A percentile compares a stretch with the other conserved stretches of the same genome.
These are phyloP conservation scores for Astyanax mexicanus DNA, from an alignment of 2,797 vertebrate species.

Conservation along the genomic window DNA sequence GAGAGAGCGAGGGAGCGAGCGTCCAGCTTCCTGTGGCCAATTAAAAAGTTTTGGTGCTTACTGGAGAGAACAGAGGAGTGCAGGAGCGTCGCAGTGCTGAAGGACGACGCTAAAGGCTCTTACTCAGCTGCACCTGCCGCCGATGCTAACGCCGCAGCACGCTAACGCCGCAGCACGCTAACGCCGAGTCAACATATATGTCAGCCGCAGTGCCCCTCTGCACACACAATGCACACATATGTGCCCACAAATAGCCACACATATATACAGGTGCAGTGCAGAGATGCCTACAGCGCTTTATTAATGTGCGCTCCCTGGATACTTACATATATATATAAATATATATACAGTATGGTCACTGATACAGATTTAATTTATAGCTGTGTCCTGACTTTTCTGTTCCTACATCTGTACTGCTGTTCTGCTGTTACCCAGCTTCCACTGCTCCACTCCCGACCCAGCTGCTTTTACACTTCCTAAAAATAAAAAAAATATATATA, in stretches of 20 bases:
- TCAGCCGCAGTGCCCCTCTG: conserved; percentile 5
- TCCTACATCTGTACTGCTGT: neutral
- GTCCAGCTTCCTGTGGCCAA: conserved; percentile 31
- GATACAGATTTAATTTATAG: conserved; percentile 6
- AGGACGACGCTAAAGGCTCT: conserved; percentile 28
- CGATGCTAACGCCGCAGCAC: conserved; percentile 20
- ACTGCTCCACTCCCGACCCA: neutral
- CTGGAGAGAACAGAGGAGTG: neutral
- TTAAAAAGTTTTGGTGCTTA: conserved; percentile 50
- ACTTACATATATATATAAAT: no score
- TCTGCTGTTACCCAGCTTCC: neutral
- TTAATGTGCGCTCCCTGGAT: conserved; percentile 18
- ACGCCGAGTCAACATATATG: conserved; percentile 51
- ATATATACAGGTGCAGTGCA: conserved; percentile 43
- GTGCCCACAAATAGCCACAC: conserved; percentile 1
- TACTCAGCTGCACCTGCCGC: conserved; percentile 50
- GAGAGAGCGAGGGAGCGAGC: neutral
- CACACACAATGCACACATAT: conserved; percentile 20
- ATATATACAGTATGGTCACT: conserved; percentile 2
- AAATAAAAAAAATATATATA: no score
- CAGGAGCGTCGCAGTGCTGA: conserved; percentile 15
- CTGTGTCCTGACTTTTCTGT: neutral
- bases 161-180: conserved; percentile 30
- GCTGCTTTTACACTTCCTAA: neutral
- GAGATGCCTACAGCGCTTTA: conserved; percentile 24